phyloP scores from a whole-genome alignment of 1,140 invertebrate genomes.

The Bombus consobrinus region DNA sequence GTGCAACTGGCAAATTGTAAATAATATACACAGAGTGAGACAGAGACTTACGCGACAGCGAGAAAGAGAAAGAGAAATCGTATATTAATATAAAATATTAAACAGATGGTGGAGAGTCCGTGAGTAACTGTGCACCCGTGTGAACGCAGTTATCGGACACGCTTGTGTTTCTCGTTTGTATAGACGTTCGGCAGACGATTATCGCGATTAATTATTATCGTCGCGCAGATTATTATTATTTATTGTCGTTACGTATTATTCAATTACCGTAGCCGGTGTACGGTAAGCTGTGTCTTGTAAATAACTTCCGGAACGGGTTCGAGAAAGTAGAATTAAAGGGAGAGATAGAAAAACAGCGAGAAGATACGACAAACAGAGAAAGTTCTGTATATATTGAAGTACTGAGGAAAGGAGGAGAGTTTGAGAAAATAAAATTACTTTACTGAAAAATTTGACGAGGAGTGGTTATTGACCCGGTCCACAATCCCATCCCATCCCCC shows the following conservation, averaged over 20 bases:
- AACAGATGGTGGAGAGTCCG: neutral
- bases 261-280: constrained; percentile 39
- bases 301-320: constrained; percentile 58
- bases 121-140: constrained; percentile 42
- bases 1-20: constrained; percentile 58
- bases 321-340: constrained; percentile 9
- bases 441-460: constrained; percentile 79
- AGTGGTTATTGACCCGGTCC: constrained; percentile 80
- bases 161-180: constrained; percentile 51
- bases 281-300: constrained; percentile 61
- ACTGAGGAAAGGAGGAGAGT: constrained; percentile 48
- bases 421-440: constrained; percentile 78
- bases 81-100: constrained; percentile 30
- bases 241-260: constrained; percentile 51
- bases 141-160: constrained; percentile 11
- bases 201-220: constrained; percentile 30
- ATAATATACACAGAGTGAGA: constrained; percentile 55
- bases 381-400: constrained; percentile 47
- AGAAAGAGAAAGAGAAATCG: constrained; percentile 37
- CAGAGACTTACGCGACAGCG: constrained; percentile 15
- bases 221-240: constrained; percentile 61
- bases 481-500: constrained; percentile 69
- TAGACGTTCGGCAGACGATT: constrained; percentile 11
- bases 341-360: neutral
- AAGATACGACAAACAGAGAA: constrained; percentile 9